Base-by-base conservation (phyloP, 1,140 invertebrate species). In the Pseudobourletiella spinata region DNA sequence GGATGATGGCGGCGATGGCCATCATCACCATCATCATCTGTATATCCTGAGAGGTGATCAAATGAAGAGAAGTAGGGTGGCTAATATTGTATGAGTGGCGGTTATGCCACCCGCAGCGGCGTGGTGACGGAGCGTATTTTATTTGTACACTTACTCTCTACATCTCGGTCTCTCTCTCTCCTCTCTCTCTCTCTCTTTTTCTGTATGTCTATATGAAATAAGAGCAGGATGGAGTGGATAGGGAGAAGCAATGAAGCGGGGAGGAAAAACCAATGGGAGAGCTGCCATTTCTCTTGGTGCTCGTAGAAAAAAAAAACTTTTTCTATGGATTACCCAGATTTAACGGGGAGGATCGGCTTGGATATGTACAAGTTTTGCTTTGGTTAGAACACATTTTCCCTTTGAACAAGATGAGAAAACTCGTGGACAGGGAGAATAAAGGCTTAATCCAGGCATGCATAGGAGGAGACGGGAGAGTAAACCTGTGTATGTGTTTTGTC, bases 71-170 rank as follows among this genome's bases (percentile, higher is more conserved):
- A 32, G 22, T 56, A 56, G 32, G 42, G 56, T 46, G 35, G 29
- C 56, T 58, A 58, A 46, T 25, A 42, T 28, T 58, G 16, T 44
- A 32, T 48, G 43, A 50, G 28, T 59, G 42, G 18, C 28, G 11
- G 14, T 22, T 43, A 44, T 61, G 57, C 64, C 64, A 61, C 64
- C 64, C 64, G 59, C 59, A 66, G 64, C n/a, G n/a, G n/a, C 25
- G 59, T 59, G 39, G 54, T 66, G 64, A 66, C 64, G n/a, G 62
- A 61, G 64, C 64, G 59, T 39, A 61, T 66, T 66, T 66, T 51
- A 51, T 51, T 51, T 51, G 28, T 51, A 51, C 48, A 39, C 32
- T 11, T 39, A n/a, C n/a, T 39, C n/a, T 39, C n/a, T 39, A 11
- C n/a, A 39, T 39, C 32, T 39, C n/a, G 32, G 32, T 11, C n/a